These are phyloP conservation scores for Drosophila sp. DNA, from an alignment of 1,140 invertebrate species.

Conservation along the genomic window DNA sequence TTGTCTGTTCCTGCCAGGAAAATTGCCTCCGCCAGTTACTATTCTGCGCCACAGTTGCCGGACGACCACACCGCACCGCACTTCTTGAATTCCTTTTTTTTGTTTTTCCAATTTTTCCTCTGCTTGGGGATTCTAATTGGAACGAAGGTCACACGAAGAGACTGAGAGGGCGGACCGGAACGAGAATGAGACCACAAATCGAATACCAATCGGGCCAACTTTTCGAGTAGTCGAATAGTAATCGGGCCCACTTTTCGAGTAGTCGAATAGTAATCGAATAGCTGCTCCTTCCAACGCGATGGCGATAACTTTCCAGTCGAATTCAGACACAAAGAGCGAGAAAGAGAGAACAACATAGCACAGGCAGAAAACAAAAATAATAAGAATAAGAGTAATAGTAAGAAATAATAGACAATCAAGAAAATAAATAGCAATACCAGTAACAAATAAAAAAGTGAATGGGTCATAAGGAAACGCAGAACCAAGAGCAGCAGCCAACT, in stretches of 20 bases:
- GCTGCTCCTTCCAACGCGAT: too few relatives aligned
- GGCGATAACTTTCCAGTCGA: too few relatives aligned
- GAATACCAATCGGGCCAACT: too few relatives aligned
- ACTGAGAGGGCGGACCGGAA: too few relatives aligned
- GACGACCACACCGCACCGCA: neutral
- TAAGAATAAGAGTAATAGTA: conserved; percentile 58
- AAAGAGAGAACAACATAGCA: conserved; percentile 5
- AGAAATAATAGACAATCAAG: conserved; percentile 20
- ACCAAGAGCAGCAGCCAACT: neutral
- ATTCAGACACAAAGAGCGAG: conserved; percentile 38
- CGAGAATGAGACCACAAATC: too few relatives aligned
- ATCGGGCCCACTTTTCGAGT: too few relatives aligned
- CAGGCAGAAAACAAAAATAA: conserved; percentile 42
- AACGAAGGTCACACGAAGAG: conserved; percentile 63
- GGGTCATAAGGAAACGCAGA: neutral
- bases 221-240: too few relatives aligned
- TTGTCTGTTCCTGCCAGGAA: conserved; percentile 4
- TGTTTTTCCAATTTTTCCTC: conserved; percentile 7
- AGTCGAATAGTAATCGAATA: too few relatives aligned
- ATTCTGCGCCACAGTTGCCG: neutral
- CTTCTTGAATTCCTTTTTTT: conserved; percentile 1
- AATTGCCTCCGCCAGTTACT: neutral
- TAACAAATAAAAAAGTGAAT: conserved; percentile 1
- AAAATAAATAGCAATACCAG: neutral
- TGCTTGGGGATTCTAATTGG: conserved; percentile 49